Base-by-base conservation (phyloP, 1,140 invertebrate genomes). In the Lasioglossum baleicum region DNA sequence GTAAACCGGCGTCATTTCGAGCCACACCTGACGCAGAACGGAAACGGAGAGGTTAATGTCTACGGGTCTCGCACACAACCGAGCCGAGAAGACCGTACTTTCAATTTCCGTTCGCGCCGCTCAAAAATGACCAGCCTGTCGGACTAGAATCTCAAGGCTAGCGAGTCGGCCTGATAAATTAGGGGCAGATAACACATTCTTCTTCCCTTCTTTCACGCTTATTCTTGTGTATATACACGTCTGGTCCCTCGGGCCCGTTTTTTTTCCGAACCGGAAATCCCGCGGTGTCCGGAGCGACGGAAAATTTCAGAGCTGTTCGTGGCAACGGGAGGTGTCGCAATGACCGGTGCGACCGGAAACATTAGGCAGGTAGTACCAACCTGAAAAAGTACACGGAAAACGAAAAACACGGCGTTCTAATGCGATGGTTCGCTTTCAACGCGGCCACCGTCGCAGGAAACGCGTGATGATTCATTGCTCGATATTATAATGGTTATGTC, bases 101-200 rank as follows among this genome's bases (percentile, higher is more conserved):
- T 74, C 72, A n/a, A 65, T 74, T 65, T 74, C 61, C 58, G 61
- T 40, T 65, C 60, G 64, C 40, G 13, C 20, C 64, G 64, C 20
- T 42, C 35, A 65, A 74, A 74, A 65, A 64, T 64, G 26, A 51
- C 26, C 44, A 22, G 60, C 61, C 26, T 40, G 51, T 51, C n/a
- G 5, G 48, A 66, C 63, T 42, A 66, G 73, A 66, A 67, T 58
- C 63, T 31, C 73, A 75, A 75, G 73, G 73, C 56, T 26, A 66
- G 11, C 73, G 5, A 56, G 63, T 58, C 48, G 15, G 8, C 56
- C 7, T 66, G 63, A 66, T 66, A 66, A 75, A 56, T 74, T 53
- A 40, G 42, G 61, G 13, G 11, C 61, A 53, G 44, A 74, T 65
- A 74, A 51, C 26, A n/a, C 40, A 74, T 66, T 75, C 63, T 66